These are phyloP conservation scores for Oceanites oceanicus DNA, from an alignment of 2,113 vertebrate species.

Conservation along the genomic window DNA sequence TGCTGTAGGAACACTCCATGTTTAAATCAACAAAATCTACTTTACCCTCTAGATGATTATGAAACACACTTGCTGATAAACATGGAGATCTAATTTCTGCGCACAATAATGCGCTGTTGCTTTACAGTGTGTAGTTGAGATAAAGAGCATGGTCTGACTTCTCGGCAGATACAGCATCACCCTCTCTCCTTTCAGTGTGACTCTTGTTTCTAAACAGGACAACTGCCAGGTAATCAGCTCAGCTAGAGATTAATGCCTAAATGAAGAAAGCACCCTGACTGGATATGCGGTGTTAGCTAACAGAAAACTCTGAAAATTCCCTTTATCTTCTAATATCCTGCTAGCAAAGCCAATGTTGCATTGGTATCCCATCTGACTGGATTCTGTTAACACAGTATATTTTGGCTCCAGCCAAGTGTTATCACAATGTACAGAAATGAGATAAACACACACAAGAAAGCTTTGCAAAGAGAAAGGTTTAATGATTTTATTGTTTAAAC, in stretches of 20 bases:
- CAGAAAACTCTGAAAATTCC: background rate
- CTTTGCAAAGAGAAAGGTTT: background rate
- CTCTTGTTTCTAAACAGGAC: background rate
- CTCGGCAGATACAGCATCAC: background rate
- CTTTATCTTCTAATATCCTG: conserved; percentile 37
- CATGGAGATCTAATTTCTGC: background rate
- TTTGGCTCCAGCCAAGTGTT: background rate
- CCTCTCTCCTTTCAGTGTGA: background rate
- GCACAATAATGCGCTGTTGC: background rate
- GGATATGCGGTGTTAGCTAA: background rate
- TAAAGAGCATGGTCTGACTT: background rate
- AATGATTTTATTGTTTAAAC: conserved; percentile 12
- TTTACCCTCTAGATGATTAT: background rate
- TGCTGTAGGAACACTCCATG: background rate
- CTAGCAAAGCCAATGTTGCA: background rate
- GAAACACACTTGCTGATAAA: background rate
- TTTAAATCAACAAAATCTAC: background rate
- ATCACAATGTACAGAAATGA: background rate
- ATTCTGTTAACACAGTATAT: background rate
- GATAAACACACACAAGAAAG: background rate
- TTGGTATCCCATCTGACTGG: background rate
- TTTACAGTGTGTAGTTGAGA: background rate
- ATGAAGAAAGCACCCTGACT: background rate
- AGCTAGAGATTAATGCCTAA: background rate
- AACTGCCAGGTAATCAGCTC: conserved; percentile 41